Conservation (phyloP, 2,113 vertebrate genomes). For the Lagopus leucura region DNA sequence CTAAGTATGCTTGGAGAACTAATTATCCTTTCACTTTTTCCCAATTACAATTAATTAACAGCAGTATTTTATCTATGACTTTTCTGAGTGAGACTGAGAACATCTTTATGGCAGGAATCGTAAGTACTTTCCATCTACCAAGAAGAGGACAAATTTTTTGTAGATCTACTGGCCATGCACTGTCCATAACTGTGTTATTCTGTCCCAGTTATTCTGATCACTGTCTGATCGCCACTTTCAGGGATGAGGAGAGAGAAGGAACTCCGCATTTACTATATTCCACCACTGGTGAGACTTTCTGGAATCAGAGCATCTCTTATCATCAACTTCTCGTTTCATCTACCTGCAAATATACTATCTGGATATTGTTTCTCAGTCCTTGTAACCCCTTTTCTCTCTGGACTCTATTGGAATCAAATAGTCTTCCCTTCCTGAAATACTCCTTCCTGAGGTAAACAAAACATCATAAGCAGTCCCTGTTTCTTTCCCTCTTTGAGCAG, state of each 20-base stretch:
- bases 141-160: accelerated
- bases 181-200: neutral
- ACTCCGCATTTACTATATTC: neutral
- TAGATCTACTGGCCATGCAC: neutral
- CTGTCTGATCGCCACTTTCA: neutral
- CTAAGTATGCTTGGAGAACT: neutral
- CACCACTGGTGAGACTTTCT: neutral
- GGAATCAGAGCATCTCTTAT: neutral
- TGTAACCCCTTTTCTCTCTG: neutral
- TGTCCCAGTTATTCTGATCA: neutral
- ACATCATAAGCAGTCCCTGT: neutral
- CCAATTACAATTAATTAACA: neutral
- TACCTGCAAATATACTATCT: neutral
- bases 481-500: neutral
- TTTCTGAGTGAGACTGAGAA: neutral
- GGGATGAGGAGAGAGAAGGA: neutral
- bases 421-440: neutral
- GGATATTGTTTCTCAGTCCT: neutral
- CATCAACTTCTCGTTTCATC: neutral
- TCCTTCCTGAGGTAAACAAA: neutral
- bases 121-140: neutral
- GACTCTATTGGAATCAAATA: neutral
- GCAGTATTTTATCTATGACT: neutral
- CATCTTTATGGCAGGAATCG: neutral
- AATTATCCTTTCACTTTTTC: neutral